Base-by-base conservation (phyloP, 35 echinoderm and acorn worm genomes). In the Heliocidaris erythrogramma region DNA sequence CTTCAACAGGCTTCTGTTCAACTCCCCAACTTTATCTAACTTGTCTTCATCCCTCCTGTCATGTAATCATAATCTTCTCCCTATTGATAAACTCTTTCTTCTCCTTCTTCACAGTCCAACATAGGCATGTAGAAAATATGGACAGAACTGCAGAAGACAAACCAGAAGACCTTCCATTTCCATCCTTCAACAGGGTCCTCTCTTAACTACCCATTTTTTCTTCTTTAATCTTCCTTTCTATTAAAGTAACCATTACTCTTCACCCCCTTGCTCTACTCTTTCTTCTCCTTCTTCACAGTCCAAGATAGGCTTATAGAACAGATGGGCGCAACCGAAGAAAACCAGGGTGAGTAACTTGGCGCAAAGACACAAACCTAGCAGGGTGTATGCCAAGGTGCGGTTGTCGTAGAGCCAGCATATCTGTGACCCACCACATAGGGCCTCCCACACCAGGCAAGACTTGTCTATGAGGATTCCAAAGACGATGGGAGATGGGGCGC, bases 361-460 rank as follows among this genome's bases (percentile, higher is more conserved):
- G 21, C n/a, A 30, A 5, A 92, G 91, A 3, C 31, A 48, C 8
- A 92, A 48, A 5, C 91, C 91, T 13, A 92, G 91, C 91, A 92
- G 18, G 48, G 91, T 92, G 91, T 56, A 59, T 5, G 65, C 94
- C 27, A 94, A 94, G 31, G 47, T 86, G 35, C 30, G 86, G 94
- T 94, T 94, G 49, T 94, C 94, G 49, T 94, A 94, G 16, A 94
- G 78, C 94, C 94, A 94, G 48, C 94, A 94, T 53, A 85, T 94
- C 71, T 87, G 71, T 7, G 71, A 14, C 21, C 48, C 85, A 30
- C 30, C 94, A n/a, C 94, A 94, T 7, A 94, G 48, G 27, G 78
- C 48, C 85, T 94, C 71, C 94, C 94, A 94, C 52, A 88, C 48
- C 17, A 94, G 47, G 27, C 94, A 94, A 13, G 94, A 47, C 48